Conservation (phyloP, 2,797 vertebrate species). For the Gadopsis marmoratus region DNA sequence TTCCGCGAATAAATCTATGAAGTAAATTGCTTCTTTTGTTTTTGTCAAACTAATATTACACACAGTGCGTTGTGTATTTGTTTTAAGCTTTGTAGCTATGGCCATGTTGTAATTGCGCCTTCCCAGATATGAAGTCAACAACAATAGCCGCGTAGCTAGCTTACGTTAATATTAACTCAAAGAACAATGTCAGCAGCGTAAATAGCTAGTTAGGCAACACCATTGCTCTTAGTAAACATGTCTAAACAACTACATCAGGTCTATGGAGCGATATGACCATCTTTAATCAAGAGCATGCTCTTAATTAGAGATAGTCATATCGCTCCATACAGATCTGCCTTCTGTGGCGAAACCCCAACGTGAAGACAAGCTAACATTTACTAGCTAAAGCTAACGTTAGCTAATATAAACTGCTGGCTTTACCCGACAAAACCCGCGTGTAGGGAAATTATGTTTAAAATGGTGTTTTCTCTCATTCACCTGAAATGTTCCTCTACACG, state of each 20-base stretch:
- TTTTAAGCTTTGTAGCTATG: neutral
- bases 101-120: neutral
- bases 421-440: rapidly evolving
- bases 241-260: neutral
- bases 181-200: neutral
- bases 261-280: too few relatives aligned
- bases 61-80: neutral
- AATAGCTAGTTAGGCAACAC: neutral
- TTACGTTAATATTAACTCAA: neutral
- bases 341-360: neutral
- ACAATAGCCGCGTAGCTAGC: neutral
- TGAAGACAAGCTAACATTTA: conserved; percentile 20
- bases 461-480: neutral
- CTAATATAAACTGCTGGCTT: neutral
- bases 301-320: too few relatives aligned
- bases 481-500: neutral
- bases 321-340: neutral
- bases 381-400: conserved; percentile 31
- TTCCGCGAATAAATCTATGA: neutral
- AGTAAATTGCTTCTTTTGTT: too few relatives aligned
- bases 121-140: neutral
- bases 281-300: too few relatives aligned
- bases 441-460: neutral
- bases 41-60: neutral
- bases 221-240: rapidly evolving